Evolutionary conservation across 2,113 vertebrate genomes (phyloP).

Genomic region (Megaceryle maxima): DNA sequence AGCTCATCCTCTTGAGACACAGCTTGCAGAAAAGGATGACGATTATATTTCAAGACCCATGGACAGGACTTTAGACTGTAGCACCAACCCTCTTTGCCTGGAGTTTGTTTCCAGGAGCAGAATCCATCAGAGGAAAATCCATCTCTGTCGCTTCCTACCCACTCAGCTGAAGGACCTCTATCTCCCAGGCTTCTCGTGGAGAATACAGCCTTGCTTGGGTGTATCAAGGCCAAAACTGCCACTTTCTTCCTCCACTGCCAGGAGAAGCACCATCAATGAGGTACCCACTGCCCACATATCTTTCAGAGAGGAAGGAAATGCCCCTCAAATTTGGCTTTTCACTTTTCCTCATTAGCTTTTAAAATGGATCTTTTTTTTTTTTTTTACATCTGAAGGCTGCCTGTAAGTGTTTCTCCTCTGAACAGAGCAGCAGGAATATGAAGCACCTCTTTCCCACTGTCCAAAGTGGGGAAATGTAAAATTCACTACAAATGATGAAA

Average conservation of each 20-base stretch:
- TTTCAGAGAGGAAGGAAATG: neutral
- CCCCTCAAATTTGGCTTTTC: neutral
- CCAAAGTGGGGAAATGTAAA: neutral
- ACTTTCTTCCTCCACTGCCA: neutral
- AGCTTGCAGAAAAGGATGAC: conserved; percentile 22
- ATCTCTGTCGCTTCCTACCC: neutral
- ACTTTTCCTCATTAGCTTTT: neutral
- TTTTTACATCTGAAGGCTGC: neutral
- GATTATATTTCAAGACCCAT: neutral
- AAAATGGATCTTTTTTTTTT: neutral
- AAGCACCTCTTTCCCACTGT: neutral
- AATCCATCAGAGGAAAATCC: conserved; percentile 1
- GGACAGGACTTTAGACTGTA: neutral
- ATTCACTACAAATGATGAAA: neutral
- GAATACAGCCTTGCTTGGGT: neutral
- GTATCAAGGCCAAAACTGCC: neutral
- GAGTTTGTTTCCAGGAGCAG: neutral
- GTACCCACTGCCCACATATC: neutral
- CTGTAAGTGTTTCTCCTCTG: neutral
- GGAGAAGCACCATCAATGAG: neutral
- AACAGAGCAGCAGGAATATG: neutral
- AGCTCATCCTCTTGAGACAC: neutral
- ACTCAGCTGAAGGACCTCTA: neutral
- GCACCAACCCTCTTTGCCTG: neutral
- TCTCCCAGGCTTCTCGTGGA: neutral